Evolutionary conservation across 2,113 vertebrate species (phyloP).

Genomic region (Phyllopteryx taeniolatus): DNA sequence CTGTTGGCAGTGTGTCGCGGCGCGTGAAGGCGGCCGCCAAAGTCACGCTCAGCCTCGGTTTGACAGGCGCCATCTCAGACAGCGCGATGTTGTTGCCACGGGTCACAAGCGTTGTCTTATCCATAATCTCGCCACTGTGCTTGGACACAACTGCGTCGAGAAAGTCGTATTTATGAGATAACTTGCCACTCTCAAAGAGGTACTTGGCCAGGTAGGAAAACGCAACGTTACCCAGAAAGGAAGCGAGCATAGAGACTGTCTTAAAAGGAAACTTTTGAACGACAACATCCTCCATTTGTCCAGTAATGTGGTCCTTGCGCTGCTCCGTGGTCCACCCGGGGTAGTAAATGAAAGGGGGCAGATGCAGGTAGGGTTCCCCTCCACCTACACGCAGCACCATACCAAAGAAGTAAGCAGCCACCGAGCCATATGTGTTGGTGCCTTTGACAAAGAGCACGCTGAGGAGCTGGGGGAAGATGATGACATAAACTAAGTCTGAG

Average conservation of each 20-base stretch:
- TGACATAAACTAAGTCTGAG: slow-evolving; percentile 96
- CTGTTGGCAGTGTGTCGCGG: slow-evolving; percentile 83
- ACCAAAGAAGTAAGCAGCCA: slow-evolving; percentile 88
- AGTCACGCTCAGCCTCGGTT: slow-evolving; percentile 85
- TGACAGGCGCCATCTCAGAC: slow-evolving; percentile 88
- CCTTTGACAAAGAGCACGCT: slow-evolving; percentile 93
- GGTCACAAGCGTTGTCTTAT: slow-evolving; percentile 92
- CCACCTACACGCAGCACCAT: slow-evolving; percentile 89
- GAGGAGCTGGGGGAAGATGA: slow-evolving; percentile 96
- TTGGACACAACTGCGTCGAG: slow-evolving; percentile 91
- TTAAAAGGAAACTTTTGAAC: slow-evolving; percentile 94
- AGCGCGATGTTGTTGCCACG: slow-evolving; percentile 90
- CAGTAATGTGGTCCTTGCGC: slow-evolving; percentile 56
- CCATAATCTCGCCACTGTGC: slow-evolving; percentile 95
- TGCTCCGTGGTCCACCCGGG: slow-evolving; percentile 77
- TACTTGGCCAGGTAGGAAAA: slow-evolving; percentile 93
- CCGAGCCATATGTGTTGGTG: slow-evolving; percentile 94
- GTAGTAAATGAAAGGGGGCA: slow-evolving; percentile 92
- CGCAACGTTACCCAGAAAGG: slow-evolving; percentile 84
- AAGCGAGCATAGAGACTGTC: slow-evolving; percentile 87
- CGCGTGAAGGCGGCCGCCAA: slow-evolving; percentile 88
- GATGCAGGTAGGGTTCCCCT: slow-evolving; percentile 89
- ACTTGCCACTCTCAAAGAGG: slow-evolving; percentile 91
- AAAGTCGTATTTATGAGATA: slow-evolving; percentile 92
- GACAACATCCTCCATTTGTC: slow-evolving; percentile 74